phyloP scores from a whole-genome alignment of 2,113 vertebrate species.

The Balaenoptera acutorostrata region DNA sequence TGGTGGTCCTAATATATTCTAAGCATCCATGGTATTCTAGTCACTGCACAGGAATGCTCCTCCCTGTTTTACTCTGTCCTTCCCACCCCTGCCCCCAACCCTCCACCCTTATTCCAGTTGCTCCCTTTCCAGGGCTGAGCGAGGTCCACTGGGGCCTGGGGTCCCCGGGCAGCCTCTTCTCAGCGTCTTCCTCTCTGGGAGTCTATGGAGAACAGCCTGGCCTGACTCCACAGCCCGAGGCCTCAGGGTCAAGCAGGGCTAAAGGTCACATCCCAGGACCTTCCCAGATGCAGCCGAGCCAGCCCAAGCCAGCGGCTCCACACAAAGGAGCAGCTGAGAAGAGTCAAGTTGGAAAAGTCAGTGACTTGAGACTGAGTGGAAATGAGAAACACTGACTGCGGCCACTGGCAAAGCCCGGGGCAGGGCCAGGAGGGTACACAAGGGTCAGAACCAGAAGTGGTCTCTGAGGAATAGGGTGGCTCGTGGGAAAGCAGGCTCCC shows the following conservation, averaged over 20 bases:
- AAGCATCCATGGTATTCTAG: not conserved
- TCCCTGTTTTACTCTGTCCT: not conserved
- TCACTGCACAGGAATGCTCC: not conserved
- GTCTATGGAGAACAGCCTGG: not conserved
- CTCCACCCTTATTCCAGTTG: not conserved
- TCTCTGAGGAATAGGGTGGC: not conserved
- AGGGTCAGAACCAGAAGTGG: not conserved
- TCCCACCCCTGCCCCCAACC: not conserved
- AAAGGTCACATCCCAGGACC: conserved; percentile 43
- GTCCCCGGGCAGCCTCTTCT: conserved; percentile 12
- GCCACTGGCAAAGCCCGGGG: not conserved
- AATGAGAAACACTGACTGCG: not conserved
- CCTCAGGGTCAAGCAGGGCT: conserved; percentile 58
- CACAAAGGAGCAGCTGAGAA: conserved; percentile 66
- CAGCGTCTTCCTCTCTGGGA: conserved; percentile 23
- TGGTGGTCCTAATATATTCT: not conserved
- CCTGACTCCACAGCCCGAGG: conserved; percentile 51
- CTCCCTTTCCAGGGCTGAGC: not conserved
- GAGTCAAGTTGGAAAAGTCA: conserved; percentile 78
- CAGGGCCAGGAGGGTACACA: rapidly evolving
- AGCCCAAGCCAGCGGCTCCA: conserved; percentile 57
- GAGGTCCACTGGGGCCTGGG: conserved; percentile 27
- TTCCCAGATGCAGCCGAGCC: conserved; percentile 25
- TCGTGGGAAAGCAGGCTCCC: not conserved
- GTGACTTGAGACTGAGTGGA: conserved; percentile 41